phyloP scores from a whole-genome alignment of 2,797 vertebrate genomes.

The Borostomias antarcticus region DNA sequence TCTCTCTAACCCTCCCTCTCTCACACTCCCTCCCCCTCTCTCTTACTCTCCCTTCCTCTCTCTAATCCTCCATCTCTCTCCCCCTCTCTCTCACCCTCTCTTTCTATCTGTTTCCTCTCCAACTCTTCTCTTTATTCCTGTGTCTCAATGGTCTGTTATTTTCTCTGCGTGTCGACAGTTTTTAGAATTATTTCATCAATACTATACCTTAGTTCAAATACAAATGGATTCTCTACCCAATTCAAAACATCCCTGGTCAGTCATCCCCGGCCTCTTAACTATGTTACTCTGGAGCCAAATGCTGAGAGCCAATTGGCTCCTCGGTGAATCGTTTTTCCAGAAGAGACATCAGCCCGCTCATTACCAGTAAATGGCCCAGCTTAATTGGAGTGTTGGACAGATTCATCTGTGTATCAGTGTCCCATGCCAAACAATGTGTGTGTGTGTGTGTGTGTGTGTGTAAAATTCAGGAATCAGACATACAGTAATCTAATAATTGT shows the following conservation, averaged over 20 bases:
- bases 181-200: background rate
- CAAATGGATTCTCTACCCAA: too few species aligned
- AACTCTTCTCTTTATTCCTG: background rate
- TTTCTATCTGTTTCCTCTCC: background rate
- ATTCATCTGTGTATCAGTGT: constrained; percentile 23
- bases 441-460: background rate
- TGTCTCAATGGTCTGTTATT: too few species aligned
- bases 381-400: constrained; percentile 33
- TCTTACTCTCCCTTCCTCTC: background rate
- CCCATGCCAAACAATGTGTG: background rate
- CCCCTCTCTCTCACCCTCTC: background rate
- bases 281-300: background rate
- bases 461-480: too few species aligned
- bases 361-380: constrained; percentile 19
- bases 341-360: constrained; percentile 5
- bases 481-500: too few species aligned
- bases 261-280: too few species aligned
- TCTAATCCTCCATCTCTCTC: background rate
- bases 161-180: too few species aligned
- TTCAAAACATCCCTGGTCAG: too few species aligned
- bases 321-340: constrained; percentile 3
- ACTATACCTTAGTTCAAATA: too few species aligned
- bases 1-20: background rate
- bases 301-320: constrained; percentile 3
- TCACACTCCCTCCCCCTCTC: background rate